Conservation (phyloP, 2,113 vertebrate species). For the Gavialis gangeticus region DNA sequence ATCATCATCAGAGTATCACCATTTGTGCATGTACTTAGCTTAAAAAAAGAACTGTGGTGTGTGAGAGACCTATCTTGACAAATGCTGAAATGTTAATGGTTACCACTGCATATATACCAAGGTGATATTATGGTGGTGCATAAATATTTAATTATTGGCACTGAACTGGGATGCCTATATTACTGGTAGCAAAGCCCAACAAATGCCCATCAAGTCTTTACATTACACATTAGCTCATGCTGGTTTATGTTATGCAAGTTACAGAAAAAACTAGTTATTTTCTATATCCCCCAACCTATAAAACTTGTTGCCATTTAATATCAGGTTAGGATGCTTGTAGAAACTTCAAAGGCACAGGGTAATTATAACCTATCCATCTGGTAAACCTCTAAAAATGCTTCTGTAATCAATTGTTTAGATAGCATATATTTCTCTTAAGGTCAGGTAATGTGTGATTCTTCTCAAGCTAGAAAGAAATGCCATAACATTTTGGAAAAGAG, state of each 20-base stretch:
- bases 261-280: neutral
- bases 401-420: neutral
- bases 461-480: neutral
- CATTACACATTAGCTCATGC: neutral
- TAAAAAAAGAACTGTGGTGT: constrained; percentile 12
- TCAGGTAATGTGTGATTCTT: fast-evolving
- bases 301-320: neutral
- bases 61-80: neutral
- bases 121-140: neutral
- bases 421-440: neutral
- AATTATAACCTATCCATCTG: neutral
- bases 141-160: constrained; percentile 63
- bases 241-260: neutral
- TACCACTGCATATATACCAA: neutral
- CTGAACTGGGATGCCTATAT: neutral
- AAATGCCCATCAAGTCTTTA: neutral
- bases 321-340: fast-evolving
- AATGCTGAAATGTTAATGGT: constrained; percentile 1
- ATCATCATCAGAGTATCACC: neutral
- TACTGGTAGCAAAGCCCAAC: neutral
- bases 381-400: neutral
- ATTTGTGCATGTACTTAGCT: neutral
- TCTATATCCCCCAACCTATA: neutral
- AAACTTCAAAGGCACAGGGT: neutral
- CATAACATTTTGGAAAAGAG: neutral